Base-by-base conservation (phyloP, 1,140 invertebrate species). In the Trachymyrmex septentrionalis region DNA sequence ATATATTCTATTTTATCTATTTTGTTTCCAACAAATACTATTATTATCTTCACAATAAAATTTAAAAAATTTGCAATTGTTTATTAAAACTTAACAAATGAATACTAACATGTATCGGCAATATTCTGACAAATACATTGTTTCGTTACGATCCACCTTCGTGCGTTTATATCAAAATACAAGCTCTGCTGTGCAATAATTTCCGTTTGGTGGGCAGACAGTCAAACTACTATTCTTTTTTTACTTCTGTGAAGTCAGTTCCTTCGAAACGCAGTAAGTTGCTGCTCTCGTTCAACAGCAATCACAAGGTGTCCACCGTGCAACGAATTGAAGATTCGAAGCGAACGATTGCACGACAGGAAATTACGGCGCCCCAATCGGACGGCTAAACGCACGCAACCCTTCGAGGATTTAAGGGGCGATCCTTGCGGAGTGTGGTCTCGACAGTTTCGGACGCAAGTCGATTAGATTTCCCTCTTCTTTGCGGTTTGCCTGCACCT, bases 401-500 rank as follows among this genome's bases (percentile, higher is more conserved):
- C 90, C 90, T 90, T 88, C 67, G 82, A 85, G 82, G 53, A 73
- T 86, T 69, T 91, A 90, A 90, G 88, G 87, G 89, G 82, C 67
- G 86, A 86, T 90, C 90, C 76, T 90, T 89, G 90, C 57, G 30
- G 77, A 87, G 86, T 66, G 82, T 91, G 90, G 90, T 91, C 87
- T 85, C 86, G 90, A 91, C 90, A 91, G 90, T 91, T 91, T 91
- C 86, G 90, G 90, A 91, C 90, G 80, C 76, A 84, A 86, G 61
- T 27, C 90, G 90, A 91, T 91, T 91, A 87, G 86, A 91, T 91
- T 69, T 91, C 81, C 64, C 88, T 88, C 85, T 89, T 91, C 87
- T 82, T 90, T 86, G 90, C 44, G 90, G 90, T 91, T 88, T 76
- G 80, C 78, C 87, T 21, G 73, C 73, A 34, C 19, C 73, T 30